phyloP scores from a whole-genome alignment of 1,140 invertebrate genomes.

The Ooceraea biroi region DNA sequence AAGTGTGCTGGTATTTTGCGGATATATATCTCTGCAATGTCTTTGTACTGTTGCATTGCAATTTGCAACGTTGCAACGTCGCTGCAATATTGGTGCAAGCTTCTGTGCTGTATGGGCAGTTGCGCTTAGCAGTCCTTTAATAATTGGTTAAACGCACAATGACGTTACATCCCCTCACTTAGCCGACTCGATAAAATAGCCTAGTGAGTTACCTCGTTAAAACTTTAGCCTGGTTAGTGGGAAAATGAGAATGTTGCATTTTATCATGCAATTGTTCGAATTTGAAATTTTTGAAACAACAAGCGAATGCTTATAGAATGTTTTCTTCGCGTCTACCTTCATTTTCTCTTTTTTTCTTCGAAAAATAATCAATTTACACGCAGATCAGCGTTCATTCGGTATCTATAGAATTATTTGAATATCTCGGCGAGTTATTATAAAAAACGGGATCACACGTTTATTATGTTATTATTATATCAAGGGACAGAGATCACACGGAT shows the following conservation, averaged over 20 bases:
- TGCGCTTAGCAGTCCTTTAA: conserved; percentile 48
- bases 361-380: background rate
- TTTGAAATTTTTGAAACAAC: conserved; percentile 22
- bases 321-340: too few species aligned
- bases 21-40: too few species aligned
- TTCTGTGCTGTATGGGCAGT: too few species aligned
- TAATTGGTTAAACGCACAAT: conserved; percentile 60
- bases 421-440: background rate
- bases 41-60: too few species aligned
- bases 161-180: conserved; percentile 21
- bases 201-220: conserved; percentile 45
- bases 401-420: conserved; percentile 10
- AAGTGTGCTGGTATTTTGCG: too few species aligned
- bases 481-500: background rate
- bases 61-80: too few species aligned
- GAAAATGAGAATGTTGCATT: conserved; percentile 43
- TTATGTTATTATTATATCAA: too few species aligned
- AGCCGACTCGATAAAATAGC: conserved; percentile 20
- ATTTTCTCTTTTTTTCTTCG: background rate
- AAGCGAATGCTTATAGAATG: too few species aligned
- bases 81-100: too few species aligned
- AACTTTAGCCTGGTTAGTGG: conserved; percentile 33
- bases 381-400: background rate
- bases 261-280: background rate
- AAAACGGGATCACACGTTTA: conserved; percentile 11